A percentile compares a stretch with the other conserved stretches of the same genome.
Conservation (phyloP, 2,113 vertebrate genomes). For the Malaclemys terrapin region DNA sequence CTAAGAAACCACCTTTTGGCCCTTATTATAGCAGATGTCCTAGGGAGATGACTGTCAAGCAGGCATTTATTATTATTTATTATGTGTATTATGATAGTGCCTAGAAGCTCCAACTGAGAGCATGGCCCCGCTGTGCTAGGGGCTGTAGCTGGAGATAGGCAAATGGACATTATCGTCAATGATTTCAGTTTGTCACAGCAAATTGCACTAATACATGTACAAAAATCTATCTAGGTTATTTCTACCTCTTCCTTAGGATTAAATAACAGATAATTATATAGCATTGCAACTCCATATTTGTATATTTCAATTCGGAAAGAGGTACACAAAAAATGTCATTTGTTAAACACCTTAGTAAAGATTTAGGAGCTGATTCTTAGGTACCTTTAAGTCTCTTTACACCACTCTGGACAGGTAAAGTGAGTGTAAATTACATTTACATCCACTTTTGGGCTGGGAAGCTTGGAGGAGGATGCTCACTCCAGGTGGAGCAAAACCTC, state of each 20-base stretch:
- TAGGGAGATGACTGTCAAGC: no score
- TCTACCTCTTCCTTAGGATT: background rate
- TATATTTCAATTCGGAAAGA: background rate
- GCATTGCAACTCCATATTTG: accelerated
- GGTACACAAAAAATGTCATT: background rate
- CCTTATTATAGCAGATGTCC: background rate
- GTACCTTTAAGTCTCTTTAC: background rate
- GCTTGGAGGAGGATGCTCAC: background rate
- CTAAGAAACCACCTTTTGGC: background rate
- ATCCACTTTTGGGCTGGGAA: background rate
- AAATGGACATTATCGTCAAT: background rate
- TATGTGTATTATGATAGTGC: background rate
- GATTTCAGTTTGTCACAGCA: background rate
- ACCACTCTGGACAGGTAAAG: background rate
- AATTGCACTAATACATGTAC: background rate
- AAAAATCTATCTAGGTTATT: background rate
- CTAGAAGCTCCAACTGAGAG: background rate
- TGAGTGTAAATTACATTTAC: background rate
- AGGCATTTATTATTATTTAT: background rate
- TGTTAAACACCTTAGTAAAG: background rate
- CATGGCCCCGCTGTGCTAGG: background rate
- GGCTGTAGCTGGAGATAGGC: background rate
- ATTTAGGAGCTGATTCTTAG: background rate
- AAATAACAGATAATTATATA: background rate
- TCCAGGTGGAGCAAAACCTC: background rate